These are phyloP conservation scores for Macroglossus sobrinus DNA, from an alignment of 2,113 vertebrate species.

Conservation along the genomic window DNA sequence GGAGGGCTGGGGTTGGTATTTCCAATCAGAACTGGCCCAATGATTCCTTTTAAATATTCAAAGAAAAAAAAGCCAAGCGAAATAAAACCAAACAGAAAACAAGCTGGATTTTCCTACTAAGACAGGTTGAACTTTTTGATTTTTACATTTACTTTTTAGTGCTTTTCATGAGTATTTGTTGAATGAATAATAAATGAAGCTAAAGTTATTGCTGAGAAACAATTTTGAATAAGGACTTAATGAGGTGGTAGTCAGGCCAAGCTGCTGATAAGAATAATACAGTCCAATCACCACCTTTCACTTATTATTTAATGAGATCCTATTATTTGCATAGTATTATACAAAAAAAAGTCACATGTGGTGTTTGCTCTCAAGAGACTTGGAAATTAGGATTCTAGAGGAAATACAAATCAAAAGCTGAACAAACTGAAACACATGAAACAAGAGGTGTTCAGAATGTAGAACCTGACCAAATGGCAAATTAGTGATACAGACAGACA, in stretches of 20 bases:
- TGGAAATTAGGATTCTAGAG: neutral
- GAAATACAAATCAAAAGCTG: slow-evolving; percentile 16
- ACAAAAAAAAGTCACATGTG: neutral
- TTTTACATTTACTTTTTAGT: neutral
- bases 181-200: slow-evolving; percentile 9
- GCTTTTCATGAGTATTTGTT: neutral
- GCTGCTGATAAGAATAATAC: neutral
- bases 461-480: neutral
- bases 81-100: neutral
- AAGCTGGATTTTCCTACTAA: neutral
- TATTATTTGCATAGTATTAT: neutral
- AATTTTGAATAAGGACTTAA: neutral
- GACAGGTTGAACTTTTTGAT: neutral
- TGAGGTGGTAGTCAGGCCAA: neutral
- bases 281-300: neutral
- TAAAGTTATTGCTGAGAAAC: neutral
- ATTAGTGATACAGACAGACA: neutral
- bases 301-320: neutral
- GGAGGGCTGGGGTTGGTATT: neutral
- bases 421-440: neutral
- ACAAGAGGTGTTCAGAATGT: neutral
- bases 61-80: neutral
- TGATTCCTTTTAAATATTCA: neutral
- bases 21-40: neutral
- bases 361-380: neutral